Base-by-base conservation (phyloP, 2,797 vertebrate genomes). In the Chlorospingus semifuscus region DNA sequence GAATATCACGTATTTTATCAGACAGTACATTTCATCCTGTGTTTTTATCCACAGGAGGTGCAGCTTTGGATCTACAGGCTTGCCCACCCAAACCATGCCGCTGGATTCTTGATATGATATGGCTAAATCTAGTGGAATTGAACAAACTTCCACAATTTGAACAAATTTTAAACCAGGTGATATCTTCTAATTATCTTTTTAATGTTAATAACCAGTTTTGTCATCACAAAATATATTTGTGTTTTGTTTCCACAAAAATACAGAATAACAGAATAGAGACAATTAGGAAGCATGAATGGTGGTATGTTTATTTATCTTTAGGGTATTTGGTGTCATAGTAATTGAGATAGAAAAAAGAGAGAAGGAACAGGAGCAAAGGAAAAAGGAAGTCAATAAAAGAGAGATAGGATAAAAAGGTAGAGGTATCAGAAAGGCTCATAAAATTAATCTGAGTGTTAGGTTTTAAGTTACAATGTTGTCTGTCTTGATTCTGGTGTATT, bases 71-170 rank as follows among this genome's bases (percentile, higher is more conserved):
- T 92, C 97, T 99, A 83, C 98, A 98, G 95, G 96, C 98, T 68
- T 98, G 98, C 92, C 98, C 98, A 39, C 46, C 97, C 34, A 99
- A 98, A 80, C 98, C 98, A 1, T 98, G 97, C 69, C 96, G 93
- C 36, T 99, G 98, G 98, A 98, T 99, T 91, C 98, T 98, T 46
- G 98, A 99, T 71, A 97, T 98, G 97, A 97, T 97, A 3, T 99
- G 98, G 98, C 94, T 98, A 76, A 98, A 99, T 92, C 85, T 99
- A 11, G 98, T 98, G 50, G 98, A 99, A 96, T 91, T 99, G 88
- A 98, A 97, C 83, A 98, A 98, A 95, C 95, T 98, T 68, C 93
- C 97, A 24, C 97, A 97, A 27, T 99, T 99, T 94, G 70, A 83
- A 87, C 95, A 97, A 74, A 98, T 99, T 88, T 95, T 98, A 97